Evolutionary conservation across 2,888 invertebrate genomes (phyloP), one percentile per base, ranked within the genome.

Genomic region (Cacoxenus indagator): DNA sequence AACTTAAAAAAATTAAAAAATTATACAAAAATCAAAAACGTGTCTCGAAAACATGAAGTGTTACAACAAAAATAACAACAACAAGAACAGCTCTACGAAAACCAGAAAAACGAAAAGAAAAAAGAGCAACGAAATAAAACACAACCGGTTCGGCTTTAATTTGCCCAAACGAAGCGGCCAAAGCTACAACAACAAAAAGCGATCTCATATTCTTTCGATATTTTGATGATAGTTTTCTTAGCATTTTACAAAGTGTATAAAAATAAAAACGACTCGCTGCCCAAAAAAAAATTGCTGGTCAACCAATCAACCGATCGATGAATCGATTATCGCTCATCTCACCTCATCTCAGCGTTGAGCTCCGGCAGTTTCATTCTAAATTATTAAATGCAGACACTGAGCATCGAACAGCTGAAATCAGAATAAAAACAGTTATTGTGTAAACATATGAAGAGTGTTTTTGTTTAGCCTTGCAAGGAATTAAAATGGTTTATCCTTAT

Each of bases 1-100:
- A 71, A 68, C 67, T 67, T 69, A 75, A 37, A 37, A 37, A 11
- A 37, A 37, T 11, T 37, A 37, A 37, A 37, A 11, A 37, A 37
- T 11, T 11, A 19, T 9, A n/a, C 71, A 67, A 70, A 70, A 71
- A 69, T 59, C 17, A 17, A 71, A 70, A 73, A 69, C 70, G 67
- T 68, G 68, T 74, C 68, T 72, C 68, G 70, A 67, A 73, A 48
- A 48, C 48, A 17, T 48, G n/a, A 48, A 48, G 19, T 17, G 61
- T 11, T 37, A 22, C 27, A 61, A 43, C 43, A 37, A 19, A 17
- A 37, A 61, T 9, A 37, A 8, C 6, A 6, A 22, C 11, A 59
- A 17, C 31, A 31, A 31, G 19, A 31, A 24, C 55, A 27, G 27
- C 26, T 6, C 22, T 19, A 19, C 17, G 14, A 4, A 4, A 61